phyloP scores from a whole-genome alignment of 2,113 vertebrate genomes.

The Neoarius graeffei region DNA sequence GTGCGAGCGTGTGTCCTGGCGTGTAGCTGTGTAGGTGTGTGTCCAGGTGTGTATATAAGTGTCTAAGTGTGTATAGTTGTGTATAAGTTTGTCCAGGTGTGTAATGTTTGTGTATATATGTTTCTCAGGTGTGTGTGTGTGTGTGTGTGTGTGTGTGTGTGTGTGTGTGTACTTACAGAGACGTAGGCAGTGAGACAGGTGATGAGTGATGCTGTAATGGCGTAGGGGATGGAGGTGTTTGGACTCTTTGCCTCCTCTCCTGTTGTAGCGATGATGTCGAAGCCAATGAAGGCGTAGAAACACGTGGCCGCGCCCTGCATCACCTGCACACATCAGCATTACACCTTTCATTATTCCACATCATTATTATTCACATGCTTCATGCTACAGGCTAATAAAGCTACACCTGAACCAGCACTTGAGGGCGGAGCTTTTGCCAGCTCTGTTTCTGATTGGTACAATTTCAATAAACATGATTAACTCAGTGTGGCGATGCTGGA shows the following conservation, averaged over 20 bases:
- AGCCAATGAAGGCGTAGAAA: slow-evolving; percentile 98
- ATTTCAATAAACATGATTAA: background rate
- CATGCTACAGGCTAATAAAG: background rate
- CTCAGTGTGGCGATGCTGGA: no score
- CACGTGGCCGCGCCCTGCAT: slow-evolving; percentile 93
- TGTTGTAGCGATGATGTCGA: slow-evolving; percentile 97
- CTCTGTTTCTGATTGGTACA: background rate
- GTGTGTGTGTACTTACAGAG: slow-evolving; percentile 79
- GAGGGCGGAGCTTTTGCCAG: background rate
- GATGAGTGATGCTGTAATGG: slow-evolving; percentile 92
- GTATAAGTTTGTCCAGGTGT: background rate
- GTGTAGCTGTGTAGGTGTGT: background rate
- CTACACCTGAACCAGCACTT: background rate
- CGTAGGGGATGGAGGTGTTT: slow-evolving; percentile 95
- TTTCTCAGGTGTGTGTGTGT: background rate
- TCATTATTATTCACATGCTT: background rate
- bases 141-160: background rate
- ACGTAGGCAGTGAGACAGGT: slow-evolving; percentile 94
- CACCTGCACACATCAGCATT: slow-evolving; percentile 73
- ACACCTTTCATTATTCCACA: background rate
- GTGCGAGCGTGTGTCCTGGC: background rate
- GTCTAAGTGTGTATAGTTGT: background rate
- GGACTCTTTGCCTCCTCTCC: slow-evolving; percentile 95
- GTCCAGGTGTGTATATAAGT: background rate
- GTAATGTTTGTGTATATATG: background rate